A percentile compares a stretch with the other conserved stretches of the same genome.
These are phyloP conservation scores for Calephelis virginiensis DNA, from an alignment of 1,140 invertebrate genomes.

Conservation along the genomic window DNA sequence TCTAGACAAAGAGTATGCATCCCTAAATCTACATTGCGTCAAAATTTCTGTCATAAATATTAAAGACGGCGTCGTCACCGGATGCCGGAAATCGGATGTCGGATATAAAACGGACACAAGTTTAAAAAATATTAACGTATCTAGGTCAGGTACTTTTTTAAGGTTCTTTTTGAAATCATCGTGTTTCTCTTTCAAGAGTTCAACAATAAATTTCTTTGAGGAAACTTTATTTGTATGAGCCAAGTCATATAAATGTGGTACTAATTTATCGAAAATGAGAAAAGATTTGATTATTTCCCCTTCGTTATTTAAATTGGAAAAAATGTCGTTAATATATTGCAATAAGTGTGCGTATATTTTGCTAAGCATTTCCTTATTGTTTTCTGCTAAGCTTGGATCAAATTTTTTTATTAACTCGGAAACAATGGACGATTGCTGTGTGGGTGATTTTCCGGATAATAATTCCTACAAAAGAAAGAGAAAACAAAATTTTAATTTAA, in stretches of 20 bases:
- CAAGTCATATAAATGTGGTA: conserved; percentile 86
- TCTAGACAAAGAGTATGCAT: conserved; percentile 83
- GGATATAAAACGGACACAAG: conserved; percentile 88
- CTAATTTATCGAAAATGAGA: conserved; percentile 81
- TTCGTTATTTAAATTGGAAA: conserved; percentile 72
- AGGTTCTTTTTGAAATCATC: conserved; percentile 81
- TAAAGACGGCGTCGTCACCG: conserved; percentile 89
- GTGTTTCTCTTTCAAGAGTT: conserved; percentile 88
- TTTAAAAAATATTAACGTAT: conserved; percentile 90
- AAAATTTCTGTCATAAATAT: conserved; percentile 92
- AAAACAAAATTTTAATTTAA: too few relatives aligned
- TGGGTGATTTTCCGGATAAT: conserved; percentile 79
- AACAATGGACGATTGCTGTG: conserved; percentile 85
- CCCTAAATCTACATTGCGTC: conserved; percentile 80
- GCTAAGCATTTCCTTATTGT: conserved; percentile 88
- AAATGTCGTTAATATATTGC: conserved; percentile 86
- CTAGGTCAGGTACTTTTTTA: conserved; percentile 83
- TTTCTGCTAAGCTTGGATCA: conserved; percentile 86
- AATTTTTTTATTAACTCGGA: conserved; percentile 92
- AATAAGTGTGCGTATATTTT: conserved; percentile 86
- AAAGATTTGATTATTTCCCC: conserved; percentile 79
- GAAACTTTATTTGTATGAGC: conserved; percentile 84
- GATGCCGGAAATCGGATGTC: conserved; percentile 93
- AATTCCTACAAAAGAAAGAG: conserved; percentile 73
- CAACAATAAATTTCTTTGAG: conserved; percentile 81